Conservation (phyloP, 92 coral and sea anemone genomes). For the Virgularia gustaviana region DNA sequence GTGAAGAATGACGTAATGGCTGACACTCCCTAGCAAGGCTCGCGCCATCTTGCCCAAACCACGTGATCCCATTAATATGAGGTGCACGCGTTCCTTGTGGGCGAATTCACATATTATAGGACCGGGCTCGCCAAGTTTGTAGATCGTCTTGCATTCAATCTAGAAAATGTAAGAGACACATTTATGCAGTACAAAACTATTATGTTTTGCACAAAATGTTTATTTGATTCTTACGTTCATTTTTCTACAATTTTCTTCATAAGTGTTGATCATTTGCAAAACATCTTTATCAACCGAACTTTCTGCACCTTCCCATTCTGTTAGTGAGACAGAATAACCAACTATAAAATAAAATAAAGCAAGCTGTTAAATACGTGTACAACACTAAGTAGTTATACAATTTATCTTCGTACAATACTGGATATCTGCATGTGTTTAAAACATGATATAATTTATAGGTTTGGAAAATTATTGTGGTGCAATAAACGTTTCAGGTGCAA, state of each 20-base stretch:
- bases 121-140: conserved; percentile 66
- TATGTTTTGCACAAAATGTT: no score
- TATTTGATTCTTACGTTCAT: conserved; percentile 10
- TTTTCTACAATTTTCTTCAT: conserved; percentile 18
- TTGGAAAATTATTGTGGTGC: no score
- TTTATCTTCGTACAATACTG: no score
- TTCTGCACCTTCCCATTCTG: conserved; percentile 68
- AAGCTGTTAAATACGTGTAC: no score
- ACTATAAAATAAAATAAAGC: conserved; percentile 29
- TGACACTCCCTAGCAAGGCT: conserved; percentile 85
- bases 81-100: conserved; percentile 61
- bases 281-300: conserved; percentile 53
- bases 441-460: no score
- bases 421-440: no score
- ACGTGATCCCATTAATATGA: conserved; percentile 76
- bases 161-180: conserved; percentile 17
- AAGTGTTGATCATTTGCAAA: conserved; percentile 11
- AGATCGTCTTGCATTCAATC: conserved; percentile 59
- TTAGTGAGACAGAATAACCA: conserved; percentile 58
- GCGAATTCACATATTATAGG: conserved; percentile 69
- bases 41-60: conserved; percentile 85
- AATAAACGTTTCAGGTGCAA: no score
- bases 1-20: conserved; percentile 74
- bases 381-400: no score
- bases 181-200: conserved; percentile 38